These are phyloP conservation scores for Neoascia interrupta DNA, from an alignment of 2,888 invertebrate genomes.

Conservation along the genomic window DNA sequence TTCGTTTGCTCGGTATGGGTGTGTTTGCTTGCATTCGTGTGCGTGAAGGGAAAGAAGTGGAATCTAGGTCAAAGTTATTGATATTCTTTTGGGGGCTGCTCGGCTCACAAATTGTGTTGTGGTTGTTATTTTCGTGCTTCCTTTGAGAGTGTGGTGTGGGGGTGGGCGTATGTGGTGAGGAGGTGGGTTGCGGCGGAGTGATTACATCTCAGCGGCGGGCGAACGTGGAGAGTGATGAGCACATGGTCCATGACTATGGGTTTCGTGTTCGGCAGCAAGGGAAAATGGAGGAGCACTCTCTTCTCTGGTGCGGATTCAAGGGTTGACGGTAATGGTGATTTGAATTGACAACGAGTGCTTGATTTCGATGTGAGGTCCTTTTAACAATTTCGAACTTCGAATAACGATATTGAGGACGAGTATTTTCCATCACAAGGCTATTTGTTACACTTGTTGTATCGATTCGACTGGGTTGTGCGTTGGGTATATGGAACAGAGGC, in stretches of 20 bases:
- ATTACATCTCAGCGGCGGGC: slow-evolving; percentile 49
- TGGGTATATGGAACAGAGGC: too few relatives aligned
- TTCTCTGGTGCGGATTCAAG: slow-evolving; percentile 1
- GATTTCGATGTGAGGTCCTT: slow-evolving; percentile 42
- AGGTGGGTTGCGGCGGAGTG: slow-evolving; percentile 36
- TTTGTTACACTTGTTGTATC: slow-evolving; percentile 27
- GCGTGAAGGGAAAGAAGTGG: slow-evolving; percentile 4
- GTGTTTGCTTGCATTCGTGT: not conserved
- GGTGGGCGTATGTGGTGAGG: not conserved
- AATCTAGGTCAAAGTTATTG: slow-evolving; percentile 68
- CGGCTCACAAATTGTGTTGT: slow-evolving; percentile 23
- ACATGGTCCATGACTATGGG: slow-evolving; percentile 38
- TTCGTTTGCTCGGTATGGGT: not conserved
- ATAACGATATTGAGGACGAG: slow-evolving; percentile 12
- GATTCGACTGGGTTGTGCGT: slow-evolving; percentile 10
- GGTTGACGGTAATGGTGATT: slow-evolving; percentile 44
- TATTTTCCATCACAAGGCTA: slow-evolving; percentile 7
- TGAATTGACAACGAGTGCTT: slow-evolving; percentile 44
- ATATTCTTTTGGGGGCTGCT: slow-evolving; percentile 51
- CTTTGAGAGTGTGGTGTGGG: slow-evolving; percentile 22
- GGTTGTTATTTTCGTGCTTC: slow-evolving; percentile 63
- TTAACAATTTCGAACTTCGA: slow-evolving; percentile 44
- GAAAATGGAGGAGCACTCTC: not conserved
- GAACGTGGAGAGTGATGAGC: slow-evolving; percentile 37
- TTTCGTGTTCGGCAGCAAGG: not conserved